Evolutionary conservation across 2,113 vertebrate genomes (phyloP).

Genomic region (Caloenas nicobarica): DNA sequence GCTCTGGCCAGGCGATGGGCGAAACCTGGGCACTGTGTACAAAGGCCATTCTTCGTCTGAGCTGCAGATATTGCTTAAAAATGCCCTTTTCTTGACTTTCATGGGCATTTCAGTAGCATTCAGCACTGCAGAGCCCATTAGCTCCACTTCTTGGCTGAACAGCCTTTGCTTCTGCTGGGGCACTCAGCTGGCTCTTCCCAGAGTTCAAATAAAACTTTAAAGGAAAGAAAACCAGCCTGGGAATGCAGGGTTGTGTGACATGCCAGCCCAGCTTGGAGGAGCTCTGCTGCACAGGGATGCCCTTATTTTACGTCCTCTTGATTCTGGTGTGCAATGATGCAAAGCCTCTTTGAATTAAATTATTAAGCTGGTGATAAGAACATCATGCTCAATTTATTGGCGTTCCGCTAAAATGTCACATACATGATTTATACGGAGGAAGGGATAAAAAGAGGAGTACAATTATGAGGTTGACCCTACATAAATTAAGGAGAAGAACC

Average conservation of each 20-base stretch:
- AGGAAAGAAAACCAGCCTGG: background rate
- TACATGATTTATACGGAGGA: conserved; percentile 32
- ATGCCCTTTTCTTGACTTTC: background rate
- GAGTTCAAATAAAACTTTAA: background rate
- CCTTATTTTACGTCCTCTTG: background rate
- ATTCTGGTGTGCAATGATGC: background rate
- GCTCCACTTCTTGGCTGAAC: background rate
- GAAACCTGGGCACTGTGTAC: background rate
- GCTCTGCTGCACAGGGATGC: background rate
- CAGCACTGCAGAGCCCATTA: background rate
- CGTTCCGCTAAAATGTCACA: background rate
- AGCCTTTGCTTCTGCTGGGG: background rate
- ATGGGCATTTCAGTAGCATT: background rate
- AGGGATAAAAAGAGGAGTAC: background rate
- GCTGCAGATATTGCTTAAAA: background rate
- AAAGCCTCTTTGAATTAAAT: background rate
- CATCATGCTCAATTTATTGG: conserved; percentile 17
- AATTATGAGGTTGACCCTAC: conserved; percentile 10
- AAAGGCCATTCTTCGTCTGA: background rate
- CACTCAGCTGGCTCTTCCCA: background rate
- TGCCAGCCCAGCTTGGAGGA: background rate
- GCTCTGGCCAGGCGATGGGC: background rate
- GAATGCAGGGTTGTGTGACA: background rate
- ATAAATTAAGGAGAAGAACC: background rate
- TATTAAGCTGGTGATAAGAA: conserved; percentile 15